These are phyloP conservation scores for Spilosoma lubricipeda DNA, from an alignment of 2,888 invertebrate genomes.

Conservation along the genomic window DNA sequence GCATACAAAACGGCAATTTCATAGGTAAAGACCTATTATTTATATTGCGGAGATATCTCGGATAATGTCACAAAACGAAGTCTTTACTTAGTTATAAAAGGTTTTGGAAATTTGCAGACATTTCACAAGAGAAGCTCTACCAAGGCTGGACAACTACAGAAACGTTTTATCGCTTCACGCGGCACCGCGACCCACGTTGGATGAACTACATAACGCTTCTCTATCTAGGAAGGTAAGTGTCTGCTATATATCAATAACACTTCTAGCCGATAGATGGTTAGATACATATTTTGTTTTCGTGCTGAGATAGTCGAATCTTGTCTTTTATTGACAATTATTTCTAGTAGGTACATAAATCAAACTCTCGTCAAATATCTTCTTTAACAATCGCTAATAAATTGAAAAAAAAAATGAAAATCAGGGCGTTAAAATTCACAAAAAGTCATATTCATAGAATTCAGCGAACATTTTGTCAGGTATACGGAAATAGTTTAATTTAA, in stretches of 20 bases:
- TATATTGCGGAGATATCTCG: too few species aligned
- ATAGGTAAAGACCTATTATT: too few species aligned
- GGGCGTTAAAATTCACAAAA: too few species aligned
- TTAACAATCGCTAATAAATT: too few species aligned
- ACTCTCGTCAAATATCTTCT: too few species aligned
- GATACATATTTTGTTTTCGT: neutral
- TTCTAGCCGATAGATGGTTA: neutral
- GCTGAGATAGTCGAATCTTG: neutral
- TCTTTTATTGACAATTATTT: too few species aligned
- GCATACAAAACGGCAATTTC: too few species aligned
- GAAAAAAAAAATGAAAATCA: too few species aligned
- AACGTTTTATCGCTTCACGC: conserved; percentile 96
- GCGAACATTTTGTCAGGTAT: too few species aligned
- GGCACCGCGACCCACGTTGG: conserved; percentile 94
- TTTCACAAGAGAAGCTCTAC: conserved; percentile 94
- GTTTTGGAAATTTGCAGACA: conserved; percentile 85
- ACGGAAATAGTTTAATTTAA: too few species aligned
- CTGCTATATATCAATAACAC: neutral
- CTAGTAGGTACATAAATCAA: too few species aligned
- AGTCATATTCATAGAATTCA: too few species aligned
- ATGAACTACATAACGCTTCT: conserved; percentile 95
- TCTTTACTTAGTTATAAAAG: conserved; percentile 13
- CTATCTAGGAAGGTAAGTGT: conserved; percentile 91
- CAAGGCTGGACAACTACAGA: conserved; percentile 95
- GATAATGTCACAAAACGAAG: neutral